These are phyloP conservation scores for Nasonia oneida DNA, from an alignment of 2,888 invertebrate species.

Conservation along the genomic window DNA sequence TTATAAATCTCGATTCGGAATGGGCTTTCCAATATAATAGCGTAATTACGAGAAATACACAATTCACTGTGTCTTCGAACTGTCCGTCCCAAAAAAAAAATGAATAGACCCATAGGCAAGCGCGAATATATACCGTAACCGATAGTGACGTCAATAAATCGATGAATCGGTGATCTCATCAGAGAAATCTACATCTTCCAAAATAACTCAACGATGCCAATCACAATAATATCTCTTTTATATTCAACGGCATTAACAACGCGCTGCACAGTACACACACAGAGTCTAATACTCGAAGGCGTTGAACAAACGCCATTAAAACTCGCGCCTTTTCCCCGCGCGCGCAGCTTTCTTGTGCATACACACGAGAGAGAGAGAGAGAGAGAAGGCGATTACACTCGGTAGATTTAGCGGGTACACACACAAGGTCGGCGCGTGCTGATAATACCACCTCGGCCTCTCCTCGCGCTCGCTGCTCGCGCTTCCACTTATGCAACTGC, in stretches of 20 bases:
- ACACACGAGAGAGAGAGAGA: slow-evolving; percentile 19
- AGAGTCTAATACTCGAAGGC: slow-evolving; percentile 54
- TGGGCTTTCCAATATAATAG: not conserved
- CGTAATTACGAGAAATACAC: not conserved
- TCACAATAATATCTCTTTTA: slow-evolving; percentile 4
- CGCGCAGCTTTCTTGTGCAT: slow-evolving; percentile 41
- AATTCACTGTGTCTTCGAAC: not conserved
- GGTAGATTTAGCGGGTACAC: slow-evolving; percentile 77
- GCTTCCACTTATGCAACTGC: slow-evolving; percentile 48
- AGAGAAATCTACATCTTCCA: not conserved
- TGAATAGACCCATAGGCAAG: not conserved
- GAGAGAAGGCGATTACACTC: slow-evolving; percentile 71
- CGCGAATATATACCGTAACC: slow-evolving; percentile 6
- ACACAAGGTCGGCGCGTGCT: slow-evolving; percentile 76
- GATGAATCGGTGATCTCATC: not conserved
- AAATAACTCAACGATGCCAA: not conserved
- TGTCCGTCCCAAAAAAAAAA: not conserved
- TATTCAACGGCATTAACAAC: slow-evolving; percentile 51
- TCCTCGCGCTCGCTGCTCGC: not conserved
- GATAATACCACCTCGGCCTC: slow-evolving; percentile 75
- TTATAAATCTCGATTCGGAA: not conserved
- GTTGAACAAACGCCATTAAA: slow-evolving; percentile 71
- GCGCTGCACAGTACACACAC: not conserved
- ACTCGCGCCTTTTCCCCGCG: slow-evolving; percentile 63
- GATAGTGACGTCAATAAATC: not conserved